Percentiles rank a stretch among this genome's conserved stretches.
These are phyloP conservation scores for Neosilurus hyrtlii DNA, from an alignment of 2,797 vertebrate species.

Conservation along the genomic window DNA sequence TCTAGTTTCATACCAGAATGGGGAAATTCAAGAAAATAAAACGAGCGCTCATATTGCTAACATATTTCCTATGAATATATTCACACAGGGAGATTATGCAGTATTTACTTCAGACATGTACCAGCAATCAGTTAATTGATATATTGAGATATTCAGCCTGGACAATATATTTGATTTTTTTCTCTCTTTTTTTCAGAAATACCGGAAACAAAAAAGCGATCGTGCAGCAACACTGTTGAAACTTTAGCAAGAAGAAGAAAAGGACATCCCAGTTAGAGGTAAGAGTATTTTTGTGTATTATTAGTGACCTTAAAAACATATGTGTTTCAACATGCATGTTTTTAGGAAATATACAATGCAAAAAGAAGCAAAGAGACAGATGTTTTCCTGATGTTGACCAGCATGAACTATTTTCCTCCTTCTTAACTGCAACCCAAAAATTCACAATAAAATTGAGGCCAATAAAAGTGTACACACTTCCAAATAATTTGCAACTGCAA, in stretches of 20 bases:
- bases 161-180: too few relatives aligned
- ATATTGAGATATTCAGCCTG: too few relatives aligned
- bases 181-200: too few relatives aligned
- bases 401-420: background rate
- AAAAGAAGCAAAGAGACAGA: background rate
- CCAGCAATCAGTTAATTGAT: too few relatives aligned
- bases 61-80: background rate
- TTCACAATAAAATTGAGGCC: background rate
- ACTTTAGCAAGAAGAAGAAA: too few relatives aligned
- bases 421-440: background rate
- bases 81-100: background rate
- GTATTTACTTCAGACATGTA: background rate
- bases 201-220: too few relatives aligned
- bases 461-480: background rate
- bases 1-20: background rate
- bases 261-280: background rate
- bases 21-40: background rate
- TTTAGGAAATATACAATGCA: background rate
- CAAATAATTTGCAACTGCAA: background rate
- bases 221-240: too few relatives aligned
- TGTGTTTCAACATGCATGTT: background rate
- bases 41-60: background rate
- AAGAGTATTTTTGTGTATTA: background rate
- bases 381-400: background rate
- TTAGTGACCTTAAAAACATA: too few relatives aligned